A percentile compares a stretch with the other conserved stretches of the same genome.
Evolutionary conservation across 2,797 vertebrate species (phyloP).

Genomic region (Rhinatrema bivittatum): DNA sequence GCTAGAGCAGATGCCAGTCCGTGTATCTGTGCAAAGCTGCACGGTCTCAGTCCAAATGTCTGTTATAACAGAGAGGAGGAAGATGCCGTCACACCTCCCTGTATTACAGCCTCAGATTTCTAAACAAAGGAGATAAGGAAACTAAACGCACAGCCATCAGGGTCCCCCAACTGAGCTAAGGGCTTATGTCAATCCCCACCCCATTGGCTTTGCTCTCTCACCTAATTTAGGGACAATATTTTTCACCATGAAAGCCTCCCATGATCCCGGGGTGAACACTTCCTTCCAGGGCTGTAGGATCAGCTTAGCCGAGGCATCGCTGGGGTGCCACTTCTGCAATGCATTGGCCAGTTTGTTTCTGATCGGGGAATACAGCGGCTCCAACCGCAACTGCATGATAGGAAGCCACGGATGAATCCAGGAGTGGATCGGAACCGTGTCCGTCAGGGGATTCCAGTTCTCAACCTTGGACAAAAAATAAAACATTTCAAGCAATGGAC

Average conservation of each 20-base stretch:
- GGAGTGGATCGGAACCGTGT: slow-evolving; percentile 95
- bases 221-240: slow-evolving; percentile 95
- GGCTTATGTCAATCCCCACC: too few species aligned
- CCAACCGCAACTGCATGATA: slow-evolving; percentile 80
- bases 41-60: too few species aligned
- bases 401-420: slow-evolving; percentile 97
- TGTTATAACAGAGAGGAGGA: too few species aligned
- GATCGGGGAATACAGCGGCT: slow-evolving; percentile 89
- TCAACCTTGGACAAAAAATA: slow-evolving; percentile 71
- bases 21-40: too few species aligned
- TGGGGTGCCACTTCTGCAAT: slow-evolving; percentile 95
- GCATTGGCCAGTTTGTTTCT: slow-evolving; percentile 87
- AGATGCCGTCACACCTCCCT: too few species aligned
- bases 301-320: slow-evolving; percentile 87
- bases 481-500: too few species aligned
- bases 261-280: slow-evolving; percentile 88
- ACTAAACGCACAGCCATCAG: too few species aligned
- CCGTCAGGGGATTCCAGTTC: slow-evolving; percentile 91
- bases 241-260: slow-evolving; percentile 98
- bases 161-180: too few species aligned
- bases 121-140: too few species aligned
- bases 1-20: too few species aligned
- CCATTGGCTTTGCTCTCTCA: slow-evolving; percentile 51
- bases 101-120: too few species aligned
- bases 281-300: slow-evolving; percentile 97